Evolutionary conservation across 2,888 invertebrate species (phyloP), one percentile per base, ranked within the genome.

Genomic region (Polymixis lichenea): DNA sequence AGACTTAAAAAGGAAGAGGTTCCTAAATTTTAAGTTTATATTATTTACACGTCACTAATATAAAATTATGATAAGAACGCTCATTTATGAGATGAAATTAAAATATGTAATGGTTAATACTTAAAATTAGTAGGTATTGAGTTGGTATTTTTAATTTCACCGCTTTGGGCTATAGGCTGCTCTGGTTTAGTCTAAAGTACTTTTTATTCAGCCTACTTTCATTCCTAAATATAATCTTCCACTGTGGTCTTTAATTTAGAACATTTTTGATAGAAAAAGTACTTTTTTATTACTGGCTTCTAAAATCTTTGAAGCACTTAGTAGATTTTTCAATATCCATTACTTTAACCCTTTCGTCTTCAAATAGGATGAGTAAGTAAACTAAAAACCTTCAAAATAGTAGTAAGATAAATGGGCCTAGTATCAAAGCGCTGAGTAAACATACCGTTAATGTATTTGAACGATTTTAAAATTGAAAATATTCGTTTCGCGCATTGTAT

Each of bases 61-160:
- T 46, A 6, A 38, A 38, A 38, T 38, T 38, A 38, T 38, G 5
- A 38, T 38, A 38, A 38, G 38, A 38, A 49, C 8, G 22, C 8
- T 49, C 8, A 5, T 22, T 6, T 22, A 22, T 32, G 22, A 9
- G 15, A 28, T 2, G 8, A 28, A 64, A 43, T 38, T n/a, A 6
- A 43, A 62, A 62, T 38, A 38, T 38, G 38, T 61, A 22, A 19
- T 19, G 43, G 17, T 46, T 8, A 19, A 11, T 38, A 38, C 19
- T 11, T 2, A 53, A 49, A 55, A 60, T 22, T 38, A 19, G 4
- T 28, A 8, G 22, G 2, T 60, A 58, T 60, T 58, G 70, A 56
- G 71, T 78, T 62, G 43, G 43, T 64, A 64, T 72, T 67, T 79
- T 49, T 55, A 38, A 55, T 53, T 11, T 53, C 56, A 19, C 43